Conservation (phyloP, 2,113 vertebrate species). For the Hyla sarda region DNA sequence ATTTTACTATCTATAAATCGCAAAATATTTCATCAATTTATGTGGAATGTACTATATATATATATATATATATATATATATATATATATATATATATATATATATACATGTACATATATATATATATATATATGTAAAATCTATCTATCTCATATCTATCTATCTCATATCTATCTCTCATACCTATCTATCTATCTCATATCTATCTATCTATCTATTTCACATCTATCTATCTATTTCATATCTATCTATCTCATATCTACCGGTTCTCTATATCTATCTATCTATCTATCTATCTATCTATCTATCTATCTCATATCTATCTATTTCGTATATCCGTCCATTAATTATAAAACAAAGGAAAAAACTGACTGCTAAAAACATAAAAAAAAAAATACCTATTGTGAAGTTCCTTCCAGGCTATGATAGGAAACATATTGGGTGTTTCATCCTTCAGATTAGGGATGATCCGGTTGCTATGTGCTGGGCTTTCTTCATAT, state of each 20-base stretch:
- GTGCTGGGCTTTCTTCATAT: neutral
- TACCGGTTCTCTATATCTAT: neutral
- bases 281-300: no score
- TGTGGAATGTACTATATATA: no score
- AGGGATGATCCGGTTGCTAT: neutral
- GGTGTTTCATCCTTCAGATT: neutral
- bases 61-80: no score
- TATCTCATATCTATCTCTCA: no score
- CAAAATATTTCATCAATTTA: no score
- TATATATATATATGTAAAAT: no score
- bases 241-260: neutral
- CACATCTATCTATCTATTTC: neutral
- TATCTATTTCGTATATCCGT: neutral
- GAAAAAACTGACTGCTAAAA: neutral
- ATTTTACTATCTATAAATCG: no score
- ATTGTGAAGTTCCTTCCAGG: neutral
- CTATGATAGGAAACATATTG: constrained; percentile 28
- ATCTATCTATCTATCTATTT: no score
- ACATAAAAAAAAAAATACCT: neutral
- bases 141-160: no score
- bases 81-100: no score
- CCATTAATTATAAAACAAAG: neutral
- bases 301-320: neutral
- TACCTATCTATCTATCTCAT: no score
- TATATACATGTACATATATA: no score